A percentile compares a stretch with the other conserved stretches of the same genome.
Evolutionary conservation across 2,888 invertebrate genomes (phyloP).

Genomic region (Drosophila ochracea): DNA sequence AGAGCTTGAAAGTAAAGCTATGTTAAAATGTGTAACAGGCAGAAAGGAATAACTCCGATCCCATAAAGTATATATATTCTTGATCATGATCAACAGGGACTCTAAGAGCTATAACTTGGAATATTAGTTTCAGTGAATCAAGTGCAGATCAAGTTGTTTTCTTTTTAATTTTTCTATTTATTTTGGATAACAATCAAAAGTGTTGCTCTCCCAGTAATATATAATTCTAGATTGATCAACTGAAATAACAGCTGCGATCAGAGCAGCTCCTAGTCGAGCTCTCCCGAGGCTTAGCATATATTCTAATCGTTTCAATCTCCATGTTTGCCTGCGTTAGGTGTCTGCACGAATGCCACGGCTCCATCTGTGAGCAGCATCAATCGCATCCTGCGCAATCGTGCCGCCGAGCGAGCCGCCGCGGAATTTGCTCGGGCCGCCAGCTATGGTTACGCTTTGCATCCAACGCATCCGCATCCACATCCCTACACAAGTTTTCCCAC

Average conservation of each 20-base stretch:
- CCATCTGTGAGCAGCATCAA: conserved; percentile 99
- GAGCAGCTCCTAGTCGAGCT: neutral
- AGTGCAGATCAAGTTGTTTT: neutral
- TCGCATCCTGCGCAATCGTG: conserved; percentile 96
- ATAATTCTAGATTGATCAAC: neutral
- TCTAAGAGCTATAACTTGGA: neutral
- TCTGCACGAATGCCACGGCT: conserved; percentile 97
- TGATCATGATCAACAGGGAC: neutral
- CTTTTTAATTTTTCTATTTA: neutral
- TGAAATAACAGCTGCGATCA: neutral
- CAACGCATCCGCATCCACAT: conserved; percentile 87
- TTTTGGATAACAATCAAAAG: neutral
- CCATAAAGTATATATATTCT: neutral
- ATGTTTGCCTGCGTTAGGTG: conserved; percentile 87
- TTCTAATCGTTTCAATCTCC: neutral
- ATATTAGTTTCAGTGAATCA: neutral
- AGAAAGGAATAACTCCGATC: accelerated
- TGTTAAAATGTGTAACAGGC: neutral
- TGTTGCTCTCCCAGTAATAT: neutral
- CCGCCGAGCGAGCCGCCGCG: conserved; percentile 97
- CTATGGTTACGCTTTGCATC: conserved; percentile 92
- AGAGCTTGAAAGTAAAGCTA: neutral
- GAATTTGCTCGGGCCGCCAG: conserved; percentile 97
- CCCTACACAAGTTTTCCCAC: conserved; percentile 88
- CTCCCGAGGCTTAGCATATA: neutral